A percentile compares a stretch with the other conserved stretches of the same genome.
These are phyloP conservation scores for Rhinoderma darwinii DNA, from an alignment of 2,113 vertebrate species.

Conservation along the genomic window DNA sequence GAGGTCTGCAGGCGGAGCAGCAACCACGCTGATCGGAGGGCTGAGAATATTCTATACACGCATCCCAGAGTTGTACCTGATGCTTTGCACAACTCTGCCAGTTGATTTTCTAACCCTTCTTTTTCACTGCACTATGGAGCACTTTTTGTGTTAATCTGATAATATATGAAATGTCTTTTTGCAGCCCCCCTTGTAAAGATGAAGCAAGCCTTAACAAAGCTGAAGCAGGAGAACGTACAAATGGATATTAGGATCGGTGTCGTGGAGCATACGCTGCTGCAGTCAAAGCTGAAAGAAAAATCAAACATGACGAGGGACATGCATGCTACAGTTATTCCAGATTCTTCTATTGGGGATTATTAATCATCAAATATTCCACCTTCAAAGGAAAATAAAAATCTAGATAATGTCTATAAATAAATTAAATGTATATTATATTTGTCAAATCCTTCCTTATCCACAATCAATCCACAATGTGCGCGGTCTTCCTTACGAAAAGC, in stretches of 20 bases:
- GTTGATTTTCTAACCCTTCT: no score
- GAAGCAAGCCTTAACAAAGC: constrained; percentile 91
- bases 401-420: neutral
- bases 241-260: constrained; percentile 95
- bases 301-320: constrained; percentile 95
- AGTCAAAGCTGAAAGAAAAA: constrained; percentile 92
- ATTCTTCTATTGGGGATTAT: constrained; percentile 70
- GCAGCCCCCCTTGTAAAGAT: constrained; percentile 94
- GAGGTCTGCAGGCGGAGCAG: no score
- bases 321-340: constrained; percentile 84
- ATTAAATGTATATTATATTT: neutral
- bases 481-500: no score
- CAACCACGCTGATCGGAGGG: no score
- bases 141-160: no score
- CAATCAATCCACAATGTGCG: no score
- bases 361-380: no score
- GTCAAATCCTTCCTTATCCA: neutral
- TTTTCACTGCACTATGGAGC: no score
- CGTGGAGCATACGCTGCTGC: constrained; percentile 91
- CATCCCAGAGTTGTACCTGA: no score
- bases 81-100: no score
- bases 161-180: constrained; percentile 32
- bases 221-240: constrained; percentile 91
- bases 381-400: no score
- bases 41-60: no score